phyloP scores from a whole-genome alignment of 2,888 invertebrate genomes.

The Lamellibrachia columna region DNA sequence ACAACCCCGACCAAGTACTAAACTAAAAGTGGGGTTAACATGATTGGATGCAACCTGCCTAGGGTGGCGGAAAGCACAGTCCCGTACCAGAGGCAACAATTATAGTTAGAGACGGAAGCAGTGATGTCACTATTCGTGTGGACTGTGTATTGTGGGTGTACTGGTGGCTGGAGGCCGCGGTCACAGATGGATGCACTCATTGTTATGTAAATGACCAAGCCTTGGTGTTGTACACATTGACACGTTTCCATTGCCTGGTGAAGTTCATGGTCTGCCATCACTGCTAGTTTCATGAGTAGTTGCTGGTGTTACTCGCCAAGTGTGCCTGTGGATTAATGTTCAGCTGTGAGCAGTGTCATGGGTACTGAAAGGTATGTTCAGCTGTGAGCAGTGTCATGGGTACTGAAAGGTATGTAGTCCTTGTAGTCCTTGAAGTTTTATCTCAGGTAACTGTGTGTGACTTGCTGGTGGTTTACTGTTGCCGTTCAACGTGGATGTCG shows the following conservation, averaged over 20 bases:
- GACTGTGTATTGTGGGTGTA: neutral
- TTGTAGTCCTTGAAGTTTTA: neutral
- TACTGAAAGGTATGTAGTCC: neutral
- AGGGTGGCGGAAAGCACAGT: neutral
- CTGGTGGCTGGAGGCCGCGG: neutral
- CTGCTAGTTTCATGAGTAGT: neutral
- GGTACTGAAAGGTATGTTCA: neutral
- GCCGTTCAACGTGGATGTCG: neutral
- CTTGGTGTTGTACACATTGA: neutral
- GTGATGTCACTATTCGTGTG: neutral
- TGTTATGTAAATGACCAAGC: neutral
- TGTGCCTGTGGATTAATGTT: neutral
- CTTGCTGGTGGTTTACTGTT: neutral
- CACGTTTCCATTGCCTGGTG: neutral
- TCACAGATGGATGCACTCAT: neutral
- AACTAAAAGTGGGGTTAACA: neutral
- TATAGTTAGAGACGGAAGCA: slow-evolving; percentile 10
- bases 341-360: neutral
- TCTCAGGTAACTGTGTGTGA: neutral
- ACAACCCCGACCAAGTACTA: neutral
- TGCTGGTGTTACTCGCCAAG: neutral
- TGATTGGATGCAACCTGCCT: neutral
- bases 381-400: neutral
- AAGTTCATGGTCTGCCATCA: neutral
- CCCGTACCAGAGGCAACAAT: neutral